Evolutionary conservation across 2,113 vertebrate genomes (phyloP).

Genomic region (Puffinus mauretanicus): DNA sequence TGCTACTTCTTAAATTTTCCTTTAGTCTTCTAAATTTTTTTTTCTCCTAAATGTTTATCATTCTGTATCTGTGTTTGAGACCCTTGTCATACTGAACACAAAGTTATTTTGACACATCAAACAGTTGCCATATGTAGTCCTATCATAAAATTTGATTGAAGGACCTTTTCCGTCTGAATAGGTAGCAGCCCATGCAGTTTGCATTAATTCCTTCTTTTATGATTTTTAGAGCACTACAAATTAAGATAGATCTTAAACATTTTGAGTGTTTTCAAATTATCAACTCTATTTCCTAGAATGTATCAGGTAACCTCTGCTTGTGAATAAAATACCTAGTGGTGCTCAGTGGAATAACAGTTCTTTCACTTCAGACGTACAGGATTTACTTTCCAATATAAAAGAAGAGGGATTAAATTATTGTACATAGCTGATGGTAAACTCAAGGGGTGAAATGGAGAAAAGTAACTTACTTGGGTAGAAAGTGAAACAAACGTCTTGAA

Average conservation of each 20-base stretch:
- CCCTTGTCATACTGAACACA: background rate
- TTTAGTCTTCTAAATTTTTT: background rate
- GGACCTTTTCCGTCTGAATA: background rate
- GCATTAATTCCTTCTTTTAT: background rate
- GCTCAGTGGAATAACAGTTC: background rate
- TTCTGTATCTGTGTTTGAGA: background rate
- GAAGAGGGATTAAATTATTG: background rate
- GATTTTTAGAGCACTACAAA: background rate
- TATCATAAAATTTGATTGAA: background rate
- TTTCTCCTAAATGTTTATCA: background rate
- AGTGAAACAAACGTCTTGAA: background rate
- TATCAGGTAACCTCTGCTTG: background rate
- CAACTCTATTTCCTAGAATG: background rate
- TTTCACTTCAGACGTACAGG: background rate
- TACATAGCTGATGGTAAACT: background rate
- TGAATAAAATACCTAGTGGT: background rate
- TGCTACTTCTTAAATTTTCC: background rate
- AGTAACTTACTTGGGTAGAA: background rate
- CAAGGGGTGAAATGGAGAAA: background rate
- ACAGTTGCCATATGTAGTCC: background rate
- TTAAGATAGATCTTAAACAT: background rate
- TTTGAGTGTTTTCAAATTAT: background rate
- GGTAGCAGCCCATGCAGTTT: background rate
- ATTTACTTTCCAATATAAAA: background rate
- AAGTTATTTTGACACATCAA: constrained; percentile 12